Conservation (phyloP, 2,888 invertebrate species). For the Sepioteuthis lessoniana region DNA sequence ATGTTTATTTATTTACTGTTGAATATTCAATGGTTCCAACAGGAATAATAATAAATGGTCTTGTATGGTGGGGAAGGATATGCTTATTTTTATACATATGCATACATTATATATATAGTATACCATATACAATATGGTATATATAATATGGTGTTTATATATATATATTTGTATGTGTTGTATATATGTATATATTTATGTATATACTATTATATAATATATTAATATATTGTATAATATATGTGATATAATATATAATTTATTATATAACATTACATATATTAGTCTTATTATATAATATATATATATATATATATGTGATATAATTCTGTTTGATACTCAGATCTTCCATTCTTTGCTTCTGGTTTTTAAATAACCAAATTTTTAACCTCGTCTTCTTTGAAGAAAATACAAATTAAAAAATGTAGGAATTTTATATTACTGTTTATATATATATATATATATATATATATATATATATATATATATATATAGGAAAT, state of each 20-base stretch:
- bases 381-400: conserved; percentile 6
- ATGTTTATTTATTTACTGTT: neutral
- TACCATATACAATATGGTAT: neutral
- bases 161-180: neutral
- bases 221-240: neutral
- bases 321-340: neutral
- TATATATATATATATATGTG: neutral
- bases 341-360: neutral
- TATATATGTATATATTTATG: neutral
- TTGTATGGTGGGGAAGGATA: conserved; percentile 23
- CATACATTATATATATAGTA: neutral
- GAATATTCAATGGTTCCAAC: neutral
- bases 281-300: neutral
- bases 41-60: neutral
- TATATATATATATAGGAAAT: neutral
- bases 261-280: neutral
- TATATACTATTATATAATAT: neutral
- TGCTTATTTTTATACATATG: neutral
- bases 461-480: neutral
- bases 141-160: neutral
- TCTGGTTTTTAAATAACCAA: neutral
- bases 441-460: neutral
- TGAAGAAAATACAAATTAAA: neutral
- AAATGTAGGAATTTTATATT: neutral
- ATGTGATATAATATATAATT: neutral